Base-by-base conservation (phyloP, 1,140 invertebrate species). In the Temnothorax nylanderi region DNA sequence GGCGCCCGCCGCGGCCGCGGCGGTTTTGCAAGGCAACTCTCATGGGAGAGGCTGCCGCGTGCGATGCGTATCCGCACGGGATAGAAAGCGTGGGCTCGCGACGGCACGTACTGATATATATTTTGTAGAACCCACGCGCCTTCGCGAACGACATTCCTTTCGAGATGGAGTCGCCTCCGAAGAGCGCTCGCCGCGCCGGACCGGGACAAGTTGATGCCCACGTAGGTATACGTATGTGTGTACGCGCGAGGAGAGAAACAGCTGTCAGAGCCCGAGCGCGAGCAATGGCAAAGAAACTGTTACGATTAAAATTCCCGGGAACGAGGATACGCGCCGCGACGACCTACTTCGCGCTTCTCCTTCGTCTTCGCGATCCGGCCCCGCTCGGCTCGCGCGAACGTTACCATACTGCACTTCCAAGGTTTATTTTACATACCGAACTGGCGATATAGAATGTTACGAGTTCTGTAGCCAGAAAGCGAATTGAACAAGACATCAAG, bases 141-240 rank as follows among this genome's bases (percentile, higher is more conserved):
- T 49, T 82, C 85, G 85, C 71, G 87, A 86, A 77, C 81, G 76
- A 78, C 90, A 91, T 91, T 91, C 90, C 90, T 87, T 87, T 82
- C 84, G 78, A 87, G 87, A 91, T 89, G 85, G 89, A 82, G 87
- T 80, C 77, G 71, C 62, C 51, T 72, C 75, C 47, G 74, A 37
- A 67, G 72, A 67, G 72, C 78, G 86, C 58, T 89, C 85, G 64
- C 58, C 81, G 37, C 51, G 37, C 21, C 65, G 60, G 74, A 58
- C 51, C 51, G 37, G 77, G 64, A 91, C 87, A 91, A 91, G 89
- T 89, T 89, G 90, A 91, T 91, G 86, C 88, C 90, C 81, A 91
- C 81, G 81, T 89, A 85, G 26, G 62, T 41, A 51, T 47, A 49
- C 26, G 26, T 26, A 26, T 26, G 26, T 26, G 41, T 47, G 37